phyloP scores from a whole-genome alignment of 2,113 vertebrate species.

The Murina feae region DNA sequence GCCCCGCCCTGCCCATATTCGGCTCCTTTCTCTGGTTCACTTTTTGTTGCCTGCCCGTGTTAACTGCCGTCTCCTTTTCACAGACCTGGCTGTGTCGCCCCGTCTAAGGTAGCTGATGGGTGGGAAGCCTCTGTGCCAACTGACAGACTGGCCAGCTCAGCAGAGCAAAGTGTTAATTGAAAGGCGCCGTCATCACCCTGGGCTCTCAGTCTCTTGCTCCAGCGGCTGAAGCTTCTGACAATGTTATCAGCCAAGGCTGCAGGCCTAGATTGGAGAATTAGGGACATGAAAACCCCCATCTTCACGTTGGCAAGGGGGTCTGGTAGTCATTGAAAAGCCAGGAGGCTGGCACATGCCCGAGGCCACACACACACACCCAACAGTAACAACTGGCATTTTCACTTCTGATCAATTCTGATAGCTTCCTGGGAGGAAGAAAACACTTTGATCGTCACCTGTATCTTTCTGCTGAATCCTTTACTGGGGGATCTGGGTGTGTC shows the following conservation, averaged over 20 bases:
- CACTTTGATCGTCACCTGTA: neutral
- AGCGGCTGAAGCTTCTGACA: slow-evolving; percentile 60
- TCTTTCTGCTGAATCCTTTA: slow-evolving; percentile 35
- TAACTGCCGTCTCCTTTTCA: slow-evolving; percentile 28
- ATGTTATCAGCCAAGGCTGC: slow-evolving; percentile 50
- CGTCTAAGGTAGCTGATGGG: slow-evolving; percentile 47
- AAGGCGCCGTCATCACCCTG: slow-evolving; percentile 26
- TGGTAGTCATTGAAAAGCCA: neutral
- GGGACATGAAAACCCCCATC: slow-evolving; percentile 17
- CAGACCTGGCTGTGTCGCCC: slow-evolving; percentile 23
- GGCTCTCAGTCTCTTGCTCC: slow-evolving; percentile 40
- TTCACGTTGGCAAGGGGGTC: slow-evolving; percentile 35
- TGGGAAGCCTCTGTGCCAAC: neutral
- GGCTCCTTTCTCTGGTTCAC: neutral
- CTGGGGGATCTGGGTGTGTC: slow-evolving; percentile 35
- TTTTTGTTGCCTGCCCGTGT: slow-evolving; percentile 22
- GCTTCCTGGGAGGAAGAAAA: slow-evolving; percentile 59
- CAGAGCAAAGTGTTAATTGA: slow-evolving; percentile 60
- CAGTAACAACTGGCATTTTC: neutral
- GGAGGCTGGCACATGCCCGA: slow-evolving; percentile 30
- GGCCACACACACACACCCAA: slow-evolving; percentile 17
- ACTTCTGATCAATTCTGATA: slow-evolving; percentile 46
- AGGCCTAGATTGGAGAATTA: slow-evolving; percentile 46
- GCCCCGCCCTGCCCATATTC: neutral
- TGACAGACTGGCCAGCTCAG: slow-evolving; percentile 42